These are phyloP conservation scores for Porphyrio hochstetteri DNA, from an alignment of 2,113 vertebrate genomes.

Conservation along the genomic window DNA sequence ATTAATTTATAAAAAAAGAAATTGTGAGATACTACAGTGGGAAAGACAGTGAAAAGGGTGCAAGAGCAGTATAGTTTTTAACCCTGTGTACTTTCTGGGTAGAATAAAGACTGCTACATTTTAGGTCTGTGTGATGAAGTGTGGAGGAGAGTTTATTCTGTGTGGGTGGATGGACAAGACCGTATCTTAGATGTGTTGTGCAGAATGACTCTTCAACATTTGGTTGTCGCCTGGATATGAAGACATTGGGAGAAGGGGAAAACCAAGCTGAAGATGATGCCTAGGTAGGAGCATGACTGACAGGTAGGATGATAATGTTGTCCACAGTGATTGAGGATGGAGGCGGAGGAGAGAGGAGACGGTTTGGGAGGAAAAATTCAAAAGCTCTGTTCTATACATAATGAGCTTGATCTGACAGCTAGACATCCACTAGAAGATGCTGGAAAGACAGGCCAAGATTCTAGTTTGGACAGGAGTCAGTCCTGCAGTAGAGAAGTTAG, in stretches of 20 bases:
- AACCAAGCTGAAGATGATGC: neutral
- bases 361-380: neutral
- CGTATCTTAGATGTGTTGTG: neutral
- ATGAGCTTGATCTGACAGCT: slow-evolving; percentile 1
- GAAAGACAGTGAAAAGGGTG: neutral
- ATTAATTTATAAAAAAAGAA: neutral
- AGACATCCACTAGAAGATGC: neutral
- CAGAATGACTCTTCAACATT: neutral
- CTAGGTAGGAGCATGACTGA: neutral
- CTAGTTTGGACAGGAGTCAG: neutral
- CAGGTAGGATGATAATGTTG: neutral
- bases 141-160: neutral
- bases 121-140: accelerated
- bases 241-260: neutral
- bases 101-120: neutral
- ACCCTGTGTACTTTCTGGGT: neutral
- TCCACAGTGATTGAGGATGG: neutral
- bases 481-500: neutral
- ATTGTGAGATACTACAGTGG: neutral
- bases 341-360: neutral
- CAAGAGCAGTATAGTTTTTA: neutral
- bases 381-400: neutral
- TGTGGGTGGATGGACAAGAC: neutral
- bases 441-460: slow-evolving; percentile 3
- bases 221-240: neutral